These are phyloP conservation scores for Epirrhoe alternata DNA, from an alignment of 2,888 invertebrate species.

Conservation along the genomic window DNA sequence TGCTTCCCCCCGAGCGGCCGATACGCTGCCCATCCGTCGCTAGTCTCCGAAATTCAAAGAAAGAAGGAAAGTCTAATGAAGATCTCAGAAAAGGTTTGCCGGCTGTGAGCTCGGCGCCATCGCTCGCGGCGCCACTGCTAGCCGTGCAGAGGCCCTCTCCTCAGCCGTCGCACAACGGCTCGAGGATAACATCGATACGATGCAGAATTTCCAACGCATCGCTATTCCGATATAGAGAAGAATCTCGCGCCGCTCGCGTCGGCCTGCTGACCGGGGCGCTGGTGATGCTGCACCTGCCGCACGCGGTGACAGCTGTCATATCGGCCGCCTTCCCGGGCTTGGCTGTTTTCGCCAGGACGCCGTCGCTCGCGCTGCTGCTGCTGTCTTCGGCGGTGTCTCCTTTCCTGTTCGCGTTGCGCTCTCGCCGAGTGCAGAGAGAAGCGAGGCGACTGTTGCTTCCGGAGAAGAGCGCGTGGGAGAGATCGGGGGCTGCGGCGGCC, in stretches of 20 bases:
- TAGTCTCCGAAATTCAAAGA: conserved; percentile 73
- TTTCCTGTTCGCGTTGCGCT: conserved; percentile 91
- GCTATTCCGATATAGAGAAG: conserved; percentile 93
- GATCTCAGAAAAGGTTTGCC: conserved; percentile 73
- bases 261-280: conserved; percentile 87
- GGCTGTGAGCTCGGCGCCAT: conserved; percentile 82
- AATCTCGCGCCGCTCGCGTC: conserved; percentile 94
- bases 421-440: conserved; percentile 86
- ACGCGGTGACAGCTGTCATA: conserved; percentile 74
- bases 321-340: conserved; percentile 80
- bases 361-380: conserved; percentile 84
- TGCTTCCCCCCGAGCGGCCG: conserved; percentile 76
- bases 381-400: conserved; percentile 89
- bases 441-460: conserved; percentile 72
- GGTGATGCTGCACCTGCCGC: conserved; percentile 90
- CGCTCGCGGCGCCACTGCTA: conserved; percentile 72
- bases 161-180: conserved; percentile 77
- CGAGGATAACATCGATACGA: conserved; percentile 90
- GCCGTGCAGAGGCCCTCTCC: conserved; percentile 70
- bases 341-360: conserved; percentile 77
- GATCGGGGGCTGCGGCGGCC: conserved; percentile 82
- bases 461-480: conserved; percentile 81
- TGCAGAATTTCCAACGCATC: conserved; percentile 94
- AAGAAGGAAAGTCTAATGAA: conserved; percentile 73
- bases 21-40: conserved; percentile 78